Percentiles rank a stretch among this genome's conserved stretches.
phyloP scores from a whole-genome alignment of 2,888 invertebrate species.

The Actias luna region DNA sequence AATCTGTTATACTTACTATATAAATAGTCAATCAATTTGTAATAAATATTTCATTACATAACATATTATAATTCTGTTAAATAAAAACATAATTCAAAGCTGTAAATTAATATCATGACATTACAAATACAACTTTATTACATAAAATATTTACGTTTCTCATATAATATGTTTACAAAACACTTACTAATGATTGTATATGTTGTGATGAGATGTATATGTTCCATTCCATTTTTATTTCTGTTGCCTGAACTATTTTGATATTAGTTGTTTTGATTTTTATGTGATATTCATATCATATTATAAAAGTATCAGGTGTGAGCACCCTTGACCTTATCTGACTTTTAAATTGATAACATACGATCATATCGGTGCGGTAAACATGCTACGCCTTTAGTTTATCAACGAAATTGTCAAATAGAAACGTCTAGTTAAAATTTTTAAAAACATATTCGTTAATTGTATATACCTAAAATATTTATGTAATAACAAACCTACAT shows the following conservation, averaged over 20 bases:
- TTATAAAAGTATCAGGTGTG: conserved; percentile 22
- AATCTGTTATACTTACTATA: background rate
- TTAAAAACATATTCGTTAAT: background rate
- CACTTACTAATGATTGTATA: conserved; percentile 61
- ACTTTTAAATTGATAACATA: conserved; percentile 30
- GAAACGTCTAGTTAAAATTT: background rate
- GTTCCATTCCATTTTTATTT: conserved; percentile 44
- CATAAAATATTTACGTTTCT: conserved; percentile 66
- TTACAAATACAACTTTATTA: conserved; percentile 57
- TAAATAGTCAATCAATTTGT: background rate
- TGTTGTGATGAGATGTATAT: conserved; percentile 40
- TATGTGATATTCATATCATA: conserved; percentile 12
- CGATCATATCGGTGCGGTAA: background rate
- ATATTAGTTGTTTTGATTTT: conserved; percentile 24
- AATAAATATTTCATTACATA: conserved; percentile 7
- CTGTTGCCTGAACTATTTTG: conserved; percentile 42
- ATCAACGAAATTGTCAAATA: background rate
- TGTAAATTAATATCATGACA: conserved; percentile 44
- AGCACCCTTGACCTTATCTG: conserved; percentile 27
- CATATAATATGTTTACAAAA: conserved; percentile 66
- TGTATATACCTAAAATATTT: background rate
- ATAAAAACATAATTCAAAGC: conserved; percentile 30
- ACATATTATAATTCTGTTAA: background rate
- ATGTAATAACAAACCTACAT: background rate
- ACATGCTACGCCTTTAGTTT: background rate